phyloP scores from a whole-genome alignment of 2,113 vertebrate genomes.

The Austrofundulus limnaeus region DNA sequence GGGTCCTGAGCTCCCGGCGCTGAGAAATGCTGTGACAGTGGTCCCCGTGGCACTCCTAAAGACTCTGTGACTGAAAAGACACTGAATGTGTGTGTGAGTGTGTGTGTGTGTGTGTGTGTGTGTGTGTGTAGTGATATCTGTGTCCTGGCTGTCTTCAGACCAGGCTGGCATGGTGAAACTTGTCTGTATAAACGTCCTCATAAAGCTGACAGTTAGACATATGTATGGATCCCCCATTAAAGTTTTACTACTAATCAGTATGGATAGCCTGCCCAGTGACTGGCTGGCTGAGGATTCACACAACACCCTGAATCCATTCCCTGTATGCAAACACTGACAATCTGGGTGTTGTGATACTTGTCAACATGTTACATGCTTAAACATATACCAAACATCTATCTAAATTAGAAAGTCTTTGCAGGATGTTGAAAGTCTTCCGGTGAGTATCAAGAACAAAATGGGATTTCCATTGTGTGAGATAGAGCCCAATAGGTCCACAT shows the following conservation, averaged over 20 bases:
- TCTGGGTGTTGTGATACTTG: neutral
- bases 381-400: neutral
- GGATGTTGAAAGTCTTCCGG: no score
- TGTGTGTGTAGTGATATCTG: constrained; percentile 28
- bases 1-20: constrained; percentile 61
- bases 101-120: constrained; percentile 30
- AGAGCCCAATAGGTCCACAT: no score
- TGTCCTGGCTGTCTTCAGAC: constrained; percentile 54
- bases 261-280: constrained; percentile 54
- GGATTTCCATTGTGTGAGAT: no score
- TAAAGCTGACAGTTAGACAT: constrained; percentile 76
- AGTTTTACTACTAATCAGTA: constrained; percentile 78
- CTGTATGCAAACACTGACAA: constrained; percentile 28
- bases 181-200: constrained; percentile 64
- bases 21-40: constrained; percentile 67
- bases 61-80: constrained; percentile 49
- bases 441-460: no score
- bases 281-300: constrained; percentile 41
- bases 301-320: constrained; percentile 14
- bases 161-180: constrained; percentile 57
- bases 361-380: neutral
- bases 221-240: constrained; percentile 75
- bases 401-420: no score
- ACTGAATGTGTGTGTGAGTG: constrained; percentile 28
- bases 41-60: constrained; percentile 72